Evolutionary conservation across 1,140 invertebrate genomes (phyloP), one percentile per base, ranked within the genome.

Genomic region (Maconellicoccus hirsutus): DNA sequence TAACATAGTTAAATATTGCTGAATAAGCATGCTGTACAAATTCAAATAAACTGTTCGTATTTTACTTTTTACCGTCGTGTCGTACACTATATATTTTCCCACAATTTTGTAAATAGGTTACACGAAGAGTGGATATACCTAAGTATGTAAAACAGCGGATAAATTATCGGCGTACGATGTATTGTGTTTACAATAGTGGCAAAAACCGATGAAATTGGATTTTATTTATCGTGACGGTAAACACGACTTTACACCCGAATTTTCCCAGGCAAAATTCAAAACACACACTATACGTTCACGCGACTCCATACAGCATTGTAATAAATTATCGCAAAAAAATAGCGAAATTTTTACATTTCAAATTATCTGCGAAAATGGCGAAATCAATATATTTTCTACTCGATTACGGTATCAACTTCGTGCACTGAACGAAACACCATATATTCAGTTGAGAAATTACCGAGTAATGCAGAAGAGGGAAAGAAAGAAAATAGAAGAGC

Each of bases 141-240:
- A 52, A 52, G 42, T 52, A 52, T 52, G 42, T 52, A 52, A 52
- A 52, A 52, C 42, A 52, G 42, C 6, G 42, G 42, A 52, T 52
- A 52, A 52, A 52, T 52, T 52, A 52, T 52, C 42, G 42, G 42
- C 42, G 42, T 19, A 19, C 42, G 12, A 52, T 52, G 42, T 52
- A 52, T 52, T 52, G 42, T 52, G 42, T 52, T 52, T 52, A 52
- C 42, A 52, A 52, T 52, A 52, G 42, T 52, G 6, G 42, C 12
- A 52, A 52, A 52, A 52, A 52, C 42, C 42, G 42, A 52, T 52
- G 42, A 52, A 52, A 52, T 52, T 52, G 42, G 42, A 52, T 52
- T 52, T 52, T 52, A 52, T 52, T 52, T 52, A 52, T 52, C 42
- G 42, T 19, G 42, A 52, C 42, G 42, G 42, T 52, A 52, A 52